These are phyloP conservation scores for Podarcis muralis DNA, from an alignment of 2,113 vertebrate genomes.

Conservation along the genomic window DNA sequence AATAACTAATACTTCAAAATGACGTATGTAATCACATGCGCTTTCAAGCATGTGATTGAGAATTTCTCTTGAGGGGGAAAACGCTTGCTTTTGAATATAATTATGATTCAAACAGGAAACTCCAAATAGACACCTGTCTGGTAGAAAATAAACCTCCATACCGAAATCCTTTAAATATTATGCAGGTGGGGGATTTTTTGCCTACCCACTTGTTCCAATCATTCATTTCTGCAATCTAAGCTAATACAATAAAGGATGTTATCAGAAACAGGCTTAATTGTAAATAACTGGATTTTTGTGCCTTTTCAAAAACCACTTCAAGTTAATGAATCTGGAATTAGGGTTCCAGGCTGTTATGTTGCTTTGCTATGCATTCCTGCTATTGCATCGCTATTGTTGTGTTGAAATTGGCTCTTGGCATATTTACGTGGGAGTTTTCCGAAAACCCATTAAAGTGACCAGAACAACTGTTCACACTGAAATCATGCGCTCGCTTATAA, in stretches of 20 bases:
- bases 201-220: too few relatives aligned
- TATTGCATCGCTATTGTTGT: too few relatives aligned
- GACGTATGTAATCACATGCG: not conserved
- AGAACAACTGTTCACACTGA: not conserved
- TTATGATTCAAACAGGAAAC: not conserved
- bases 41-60: not conserved
- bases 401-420: too few relatives aligned
- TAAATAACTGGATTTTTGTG: not conserved
- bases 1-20: not conserved
- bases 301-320: not conserved
- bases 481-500: not conserved
- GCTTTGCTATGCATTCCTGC: too few relatives aligned
- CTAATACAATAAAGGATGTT: too few relatives aligned
- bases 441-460: not conserved
- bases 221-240: too few relatives aligned
- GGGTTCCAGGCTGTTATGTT: not conserved
- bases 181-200: not conserved
- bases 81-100: not conserved
- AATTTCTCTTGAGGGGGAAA: not conserved
- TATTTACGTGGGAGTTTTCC: too few relatives aligned
- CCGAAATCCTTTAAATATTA: not conserved
- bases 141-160: not conserved
- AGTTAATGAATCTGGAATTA: not conserved
- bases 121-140: not conserved
- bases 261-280: not conserved